Evolutionary conservation across 2,113 vertebrate genomes (phyloP).

Genomic region (Phrynosoma platyrhinos): DNA sequence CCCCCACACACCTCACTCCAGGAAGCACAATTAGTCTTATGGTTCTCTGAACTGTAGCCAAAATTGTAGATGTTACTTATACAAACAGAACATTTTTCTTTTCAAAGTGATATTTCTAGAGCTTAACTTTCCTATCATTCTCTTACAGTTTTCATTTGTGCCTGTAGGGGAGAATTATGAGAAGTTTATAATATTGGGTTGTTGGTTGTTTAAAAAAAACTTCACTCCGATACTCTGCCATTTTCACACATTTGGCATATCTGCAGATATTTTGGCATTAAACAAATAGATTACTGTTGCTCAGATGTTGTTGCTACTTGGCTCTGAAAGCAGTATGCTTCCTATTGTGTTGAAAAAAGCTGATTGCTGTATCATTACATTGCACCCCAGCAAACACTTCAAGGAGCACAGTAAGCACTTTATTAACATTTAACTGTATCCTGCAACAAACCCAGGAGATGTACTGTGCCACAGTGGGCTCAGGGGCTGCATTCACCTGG

Average conservation of each 20-base stretch:
- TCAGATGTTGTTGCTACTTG: background rate
- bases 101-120: constrained; percentile 11
- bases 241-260: background rate
- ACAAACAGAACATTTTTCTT: constrained; percentile 15
- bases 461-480: background rate
- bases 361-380: constrained; percentile 1
- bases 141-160: constrained; percentile 16
- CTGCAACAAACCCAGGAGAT: background rate
- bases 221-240: background rate
- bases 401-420: background rate
- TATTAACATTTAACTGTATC: background rate
- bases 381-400: background rate
- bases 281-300: background rate
- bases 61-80: constrained; percentile 17
- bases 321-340: constrained; percentile 17
- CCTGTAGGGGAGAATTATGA: constrained; percentile 33
- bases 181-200: constrained; percentile 11
- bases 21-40: background rate
- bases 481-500: too few species aligned
- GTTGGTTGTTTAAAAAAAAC: background rate
- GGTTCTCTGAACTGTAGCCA: background rate
- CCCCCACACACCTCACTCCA: too few species aligned
- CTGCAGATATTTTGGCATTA: background rate
- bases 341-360: constrained; percentile 42
- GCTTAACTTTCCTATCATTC: rapidly evolving